Conservation (phyloP, 2,113 vertebrate genomes). For the Notarius quadriscutis region DNA sequence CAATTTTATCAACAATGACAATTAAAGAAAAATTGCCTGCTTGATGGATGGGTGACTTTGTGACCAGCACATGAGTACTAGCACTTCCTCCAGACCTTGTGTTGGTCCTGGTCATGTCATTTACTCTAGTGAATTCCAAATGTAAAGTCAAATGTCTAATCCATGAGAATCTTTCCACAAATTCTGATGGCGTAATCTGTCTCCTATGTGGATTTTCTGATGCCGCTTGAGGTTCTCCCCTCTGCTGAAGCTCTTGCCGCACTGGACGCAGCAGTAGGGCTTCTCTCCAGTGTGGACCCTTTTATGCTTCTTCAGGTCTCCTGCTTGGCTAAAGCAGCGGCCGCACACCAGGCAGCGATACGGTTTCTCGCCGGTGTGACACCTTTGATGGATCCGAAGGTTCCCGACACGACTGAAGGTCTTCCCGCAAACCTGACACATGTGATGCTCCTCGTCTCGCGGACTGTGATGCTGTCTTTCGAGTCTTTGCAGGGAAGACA, state of each 20-base stretch:
- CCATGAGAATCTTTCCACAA: slow-evolving; percentile 56
- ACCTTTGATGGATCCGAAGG: slow-evolving; percentile 71
- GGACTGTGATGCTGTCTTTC: slow-evolving; percentile 45
- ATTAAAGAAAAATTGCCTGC: background rate
- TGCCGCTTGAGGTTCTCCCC: slow-evolving; percentile 74
- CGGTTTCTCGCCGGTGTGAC: slow-evolving; percentile 75
- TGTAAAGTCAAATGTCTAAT: background rate
- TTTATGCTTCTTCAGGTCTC: slow-evolving; percentile 75
- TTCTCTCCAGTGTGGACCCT: slow-evolving; percentile 75
- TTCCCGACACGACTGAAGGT: slow-evolving; percentile 69
- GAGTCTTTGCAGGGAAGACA: slow-evolving; percentile 26
- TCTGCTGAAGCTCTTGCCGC: slow-evolving; percentile 75
- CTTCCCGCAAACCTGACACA: slow-evolving; percentile 70
- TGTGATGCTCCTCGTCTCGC: slow-evolving; percentile 52
- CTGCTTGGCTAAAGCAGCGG: slow-evolving; percentile 69
- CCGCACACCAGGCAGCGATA: slow-evolving; percentile 71
- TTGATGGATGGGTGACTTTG: background rate
- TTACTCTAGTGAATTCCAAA: no score
- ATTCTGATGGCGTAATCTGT: slow-evolving; percentile 60
- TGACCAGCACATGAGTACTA: background rate
- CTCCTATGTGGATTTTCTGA: slow-evolving; percentile 70
- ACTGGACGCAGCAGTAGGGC: slow-evolving; percentile 72
- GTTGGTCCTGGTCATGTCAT: no score
- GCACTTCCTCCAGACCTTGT: background rate
- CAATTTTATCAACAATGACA: background rate